These are phyloP conservation scores for Delichon dasypus DNA, from an alignment of 2,797 vertebrate species.

Conservation along the genomic window DNA sequence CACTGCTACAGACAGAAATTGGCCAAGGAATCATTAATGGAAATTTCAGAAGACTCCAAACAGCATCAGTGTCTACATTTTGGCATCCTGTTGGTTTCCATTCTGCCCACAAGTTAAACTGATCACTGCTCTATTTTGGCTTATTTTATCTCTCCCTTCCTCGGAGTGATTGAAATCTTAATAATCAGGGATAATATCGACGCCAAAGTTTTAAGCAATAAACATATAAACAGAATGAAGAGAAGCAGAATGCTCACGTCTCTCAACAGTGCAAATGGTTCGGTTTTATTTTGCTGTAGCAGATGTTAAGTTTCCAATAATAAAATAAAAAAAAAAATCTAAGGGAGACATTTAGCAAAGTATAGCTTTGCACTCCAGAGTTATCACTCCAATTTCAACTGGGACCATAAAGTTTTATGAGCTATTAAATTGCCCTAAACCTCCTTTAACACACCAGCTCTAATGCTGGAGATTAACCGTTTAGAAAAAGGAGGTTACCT, in stretches of 20 bases:
- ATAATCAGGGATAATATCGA: slow-evolving; percentile 31
- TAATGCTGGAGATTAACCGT: slow-evolving; percentile 62
- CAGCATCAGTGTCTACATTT: not conserved
- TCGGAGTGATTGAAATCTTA: slow-evolving; percentile 3
- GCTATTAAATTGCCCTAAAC: slow-evolving; percentile 78
- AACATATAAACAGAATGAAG: slow-evolving; percentile 59
- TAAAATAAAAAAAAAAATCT: slow-evolving; percentile 65
- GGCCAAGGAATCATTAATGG: not conserved
- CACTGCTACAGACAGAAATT: not conserved
- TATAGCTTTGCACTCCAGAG: slow-evolving; percentile 58
- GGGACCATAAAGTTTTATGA: slow-evolving; percentile 79
- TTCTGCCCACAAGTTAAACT: not conserved
- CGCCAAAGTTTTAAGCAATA: slow-evolving; percentile 66
- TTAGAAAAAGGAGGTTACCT: slow-evolving; percentile 64
- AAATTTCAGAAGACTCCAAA: not conserved
- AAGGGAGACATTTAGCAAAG: slow-evolving; percentile 62
- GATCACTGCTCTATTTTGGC: not conserved
- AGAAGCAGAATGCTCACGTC: slow-evolving; percentile 25
- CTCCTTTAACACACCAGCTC: slow-evolving; percentile 68
- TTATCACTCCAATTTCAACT: slow-evolving; percentile 75
- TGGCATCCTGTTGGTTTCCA: not conserved
- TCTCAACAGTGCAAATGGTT: slow-evolving; percentile 44
- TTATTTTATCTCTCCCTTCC: not conserved
- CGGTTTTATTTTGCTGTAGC: slow-evolving; percentile 38
- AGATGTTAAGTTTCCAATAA: slow-evolving; percentile 73